Base-by-base conservation (phyloP, 2,888 invertebrate species). In the Kryphioiulus occultus region DNA sequence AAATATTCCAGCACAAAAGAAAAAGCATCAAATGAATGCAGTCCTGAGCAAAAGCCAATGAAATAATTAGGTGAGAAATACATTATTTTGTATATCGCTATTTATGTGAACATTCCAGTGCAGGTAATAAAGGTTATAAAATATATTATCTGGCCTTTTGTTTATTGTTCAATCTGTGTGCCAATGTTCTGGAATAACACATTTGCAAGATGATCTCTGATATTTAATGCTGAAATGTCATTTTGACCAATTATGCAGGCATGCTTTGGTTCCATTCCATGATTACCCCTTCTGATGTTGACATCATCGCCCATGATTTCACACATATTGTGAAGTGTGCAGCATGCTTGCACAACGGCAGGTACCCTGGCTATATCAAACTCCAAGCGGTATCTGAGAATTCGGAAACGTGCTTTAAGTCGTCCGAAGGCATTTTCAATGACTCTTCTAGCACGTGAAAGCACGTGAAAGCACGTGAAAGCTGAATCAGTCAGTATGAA, bases 251-350 rank as follows among this genome's bases (percentile, higher is more conserved):
- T 5, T 0, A 5, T 53, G 53, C 19, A 53, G 19, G 19, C 19
- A 53, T 15, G 19, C 19, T 53, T 19, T 1, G 53, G 17, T 19
- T 53, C 53, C 3, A 19, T 53, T 17, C 19, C 19, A 19, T 83
- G n/a, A 1, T 19, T 12, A 22, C 22, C 83, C 83, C 19, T 19
- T 83, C 26, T 83, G 83, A n/a, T 83, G 19, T 17, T 19, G 22
- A 83, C 32, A 17, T n/a, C 15, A 22, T 84, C 84, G 30, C 42
- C 84, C 84, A 84, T 84, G 39, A 84, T 39, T n/a, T 84, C 84
- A 84, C 84, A 84, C 5, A 84, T 7, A 84, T 84, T 84, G n/a
- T 84, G 84, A 10, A 84, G n/a, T 0, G 84, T 84, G n/a, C 84
- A 84, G 30, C 84, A 84, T 0, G 84, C n/a, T 12, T 84, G 84